Evolutionary conservation across 2,113 vertebrate species (phyloP).

Genomic region (Macroglossus sobrinus): DNA sequence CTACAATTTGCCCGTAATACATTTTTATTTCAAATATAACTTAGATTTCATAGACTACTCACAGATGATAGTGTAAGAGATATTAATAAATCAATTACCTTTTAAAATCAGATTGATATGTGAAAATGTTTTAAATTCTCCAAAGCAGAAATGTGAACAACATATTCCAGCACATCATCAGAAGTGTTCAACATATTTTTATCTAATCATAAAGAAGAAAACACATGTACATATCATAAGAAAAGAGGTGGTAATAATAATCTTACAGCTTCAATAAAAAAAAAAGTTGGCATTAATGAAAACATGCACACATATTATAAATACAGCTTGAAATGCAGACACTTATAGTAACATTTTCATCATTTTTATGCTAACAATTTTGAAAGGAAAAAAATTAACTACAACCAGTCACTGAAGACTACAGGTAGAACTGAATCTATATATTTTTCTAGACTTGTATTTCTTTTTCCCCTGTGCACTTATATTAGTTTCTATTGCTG

Average conservation of each 20-base stretch:
- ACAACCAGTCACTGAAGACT: not conserved
- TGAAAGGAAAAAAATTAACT: conserved; percentile 18
- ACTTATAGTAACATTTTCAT: not conserved
- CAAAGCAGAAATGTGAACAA: not conserved
- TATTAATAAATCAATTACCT: not conserved
- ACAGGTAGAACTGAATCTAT: not conserved
- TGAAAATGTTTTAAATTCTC: not conserved
- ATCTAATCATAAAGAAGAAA: not conserved
- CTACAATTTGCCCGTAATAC: not conserved
- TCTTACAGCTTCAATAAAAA: not conserved
- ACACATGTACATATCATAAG: not conserved
- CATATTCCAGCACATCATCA: not conserved
- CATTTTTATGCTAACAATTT: not conserved
- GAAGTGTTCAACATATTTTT: not conserved
- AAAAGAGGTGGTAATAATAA: not conserved
- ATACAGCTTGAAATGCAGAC: not conserved
- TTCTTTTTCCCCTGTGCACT: not conserved
- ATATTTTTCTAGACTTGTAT: not conserved
- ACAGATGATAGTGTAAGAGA: not conserved
- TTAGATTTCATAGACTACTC: not conserved
- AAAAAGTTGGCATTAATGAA: conserved; percentile 7
- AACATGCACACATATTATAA: not conserved
- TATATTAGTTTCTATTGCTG: not conserved
- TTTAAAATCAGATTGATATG: not conserved
- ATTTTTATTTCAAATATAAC: not conserved